These are phyloP conservation scores for Entomobrya proxima DNA, from an alignment of 2,888 invertebrate genomes.

Conservation along the genomic window DNA sequence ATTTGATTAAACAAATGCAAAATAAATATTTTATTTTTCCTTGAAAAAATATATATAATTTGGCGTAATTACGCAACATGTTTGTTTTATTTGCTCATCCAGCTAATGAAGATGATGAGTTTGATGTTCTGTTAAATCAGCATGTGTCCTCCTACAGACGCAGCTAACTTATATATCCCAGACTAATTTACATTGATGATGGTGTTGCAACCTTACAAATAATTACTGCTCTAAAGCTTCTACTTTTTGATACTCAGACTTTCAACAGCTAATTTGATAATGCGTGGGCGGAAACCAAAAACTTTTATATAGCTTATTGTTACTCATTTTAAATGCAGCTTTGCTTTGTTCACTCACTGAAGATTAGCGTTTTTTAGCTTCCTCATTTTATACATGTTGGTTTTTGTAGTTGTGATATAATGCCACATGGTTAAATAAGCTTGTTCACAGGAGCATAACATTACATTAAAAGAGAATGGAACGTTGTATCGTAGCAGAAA, in stretches of 20 bases:
- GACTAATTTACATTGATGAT: no score
- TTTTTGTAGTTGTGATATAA: no score
- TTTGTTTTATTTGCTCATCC: not conserved
- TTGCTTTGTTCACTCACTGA: no score
- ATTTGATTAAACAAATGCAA: no score
- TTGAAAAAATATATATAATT: no score
- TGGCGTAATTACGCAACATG: no score
- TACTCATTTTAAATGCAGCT: no score
- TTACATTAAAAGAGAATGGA: not conserved
- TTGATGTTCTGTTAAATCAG: not conserved
- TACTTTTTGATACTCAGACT: not conserved
- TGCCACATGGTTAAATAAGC: not conserved
- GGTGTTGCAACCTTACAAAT: not conserved
- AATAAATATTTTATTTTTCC: no score
- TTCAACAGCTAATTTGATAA: constrained; percentile 16
- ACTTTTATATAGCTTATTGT: not conserved
- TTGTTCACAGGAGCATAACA: constrained; percentile 22
- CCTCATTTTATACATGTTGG: no score
- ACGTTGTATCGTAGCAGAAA: not conserved
- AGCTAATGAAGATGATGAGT: constrained; percentile 1
- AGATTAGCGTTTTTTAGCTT: no score
- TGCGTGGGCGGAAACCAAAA: not conserved
- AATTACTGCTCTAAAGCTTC: not conserved
- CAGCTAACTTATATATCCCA: not conserved
- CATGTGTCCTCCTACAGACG: not conserved